Conservation (phyloP, 1,140 invertebrate species). For the Hycleus cichorii region DNA sequence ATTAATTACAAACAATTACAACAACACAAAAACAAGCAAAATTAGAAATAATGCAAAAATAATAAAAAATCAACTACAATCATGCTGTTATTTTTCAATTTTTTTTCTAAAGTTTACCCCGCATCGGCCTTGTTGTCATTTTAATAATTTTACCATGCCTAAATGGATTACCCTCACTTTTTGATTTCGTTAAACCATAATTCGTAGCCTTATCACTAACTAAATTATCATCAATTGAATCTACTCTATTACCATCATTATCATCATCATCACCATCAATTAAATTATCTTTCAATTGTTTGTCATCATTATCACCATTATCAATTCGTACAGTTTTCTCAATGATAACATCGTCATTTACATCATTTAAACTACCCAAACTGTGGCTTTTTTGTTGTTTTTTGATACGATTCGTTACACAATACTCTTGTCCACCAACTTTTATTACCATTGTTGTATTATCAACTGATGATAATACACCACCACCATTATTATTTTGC, state of each 20-base stretch:
- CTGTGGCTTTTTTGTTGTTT: constrained; percentile 34
- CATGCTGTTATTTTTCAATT: constrained; percentile 2
- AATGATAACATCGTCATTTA: constrained; percentile 29
- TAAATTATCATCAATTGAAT: neutral
- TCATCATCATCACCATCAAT: neutral
- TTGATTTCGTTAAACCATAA: constrained; percentile 35
- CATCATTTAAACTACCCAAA: constrained; percentile 37
- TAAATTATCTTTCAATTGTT: constrained; percentile 2
- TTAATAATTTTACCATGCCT: constrained; percentile 36
- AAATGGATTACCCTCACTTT: constrained; percentile 39
- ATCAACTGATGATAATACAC: constrained; percentile 30
- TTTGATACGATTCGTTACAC: constrained; percentile 38
- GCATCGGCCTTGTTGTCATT: constrained; percentile 27
- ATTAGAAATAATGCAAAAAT: neutral
- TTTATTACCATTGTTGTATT: constrained; percentile 45
- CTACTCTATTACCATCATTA: constrained; percentile 1
- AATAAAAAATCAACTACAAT: neutral
- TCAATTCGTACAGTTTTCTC: constrained; percentile 21
- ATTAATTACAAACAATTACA: too few relatives aligned
- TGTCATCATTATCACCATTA: constrained; percentile 18
- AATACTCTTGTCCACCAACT: constrained; percentile 42
- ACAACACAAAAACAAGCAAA: too few relatives aligned
- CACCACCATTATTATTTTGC: neutral
- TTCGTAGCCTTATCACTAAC: constrained; percentile 13
- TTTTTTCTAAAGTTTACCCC: neutral